Evolutionary conservation across 2,113 vertebrate genomes (phyloP), one percentile per base, ranked within the genome.

Genomic region (Rhea pennata): DNA sequence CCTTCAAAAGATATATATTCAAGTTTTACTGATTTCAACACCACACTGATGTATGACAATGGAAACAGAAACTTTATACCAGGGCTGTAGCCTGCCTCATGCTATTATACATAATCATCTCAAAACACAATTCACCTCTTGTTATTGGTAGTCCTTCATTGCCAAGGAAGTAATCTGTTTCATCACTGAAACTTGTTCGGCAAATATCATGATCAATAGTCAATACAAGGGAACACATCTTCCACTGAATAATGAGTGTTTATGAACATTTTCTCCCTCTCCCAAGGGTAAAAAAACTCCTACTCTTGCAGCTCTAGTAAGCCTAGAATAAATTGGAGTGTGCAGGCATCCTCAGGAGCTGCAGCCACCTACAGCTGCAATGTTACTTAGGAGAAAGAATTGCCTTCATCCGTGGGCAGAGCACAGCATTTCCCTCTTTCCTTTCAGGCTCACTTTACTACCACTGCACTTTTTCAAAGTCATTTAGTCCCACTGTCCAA

Each of bases 291-390:
- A 56, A 65, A 88, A n/a, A 36, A 36, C 36, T 10, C 23, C 48
- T 36, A 11, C n/a, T 5, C 39, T 2, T 51, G 50, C 23, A 71
- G 51, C 40, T 64, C 29, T 77, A 66, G 21, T 2, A 39, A 51
- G 36, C 46, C 3, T 40, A 53, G 16, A 19, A 33, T 1, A 5
- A 69, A 29, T 46, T 24, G 50, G 23, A 50, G 26, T 58, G 54
- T 8, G 17, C 23, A 70, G 27, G 10, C 14, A 1, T 4, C 8
- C 6, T 65, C 0, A 56, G 51, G 48, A 59, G 58, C 44, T 58
- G 66, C 40, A 22, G 74, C 3, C 48, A 11, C 58, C 24, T 15
- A 4, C 20, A 26, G 15, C 0, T 42, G 22, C 56, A 48, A 0
- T 6, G 11, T 33, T 26, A 17, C 26, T 65, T 13, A 15, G 54